These are phyloP conservation scores for Bettongia penicillata DNA, from an alignment of 2,113 vertebrate genomes.

Conservation along the genomic window DNA sequence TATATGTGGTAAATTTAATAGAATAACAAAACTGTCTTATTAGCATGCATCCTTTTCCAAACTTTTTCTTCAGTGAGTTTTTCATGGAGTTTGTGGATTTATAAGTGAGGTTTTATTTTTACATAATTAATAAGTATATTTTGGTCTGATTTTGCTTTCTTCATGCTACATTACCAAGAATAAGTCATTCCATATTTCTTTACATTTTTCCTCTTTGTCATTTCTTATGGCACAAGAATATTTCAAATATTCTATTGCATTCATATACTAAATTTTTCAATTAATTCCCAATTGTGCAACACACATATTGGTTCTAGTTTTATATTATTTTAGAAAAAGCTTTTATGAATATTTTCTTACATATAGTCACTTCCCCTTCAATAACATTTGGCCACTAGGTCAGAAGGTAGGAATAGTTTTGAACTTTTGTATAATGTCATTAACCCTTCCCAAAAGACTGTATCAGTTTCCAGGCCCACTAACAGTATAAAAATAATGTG, in stretches of 20 bases:
- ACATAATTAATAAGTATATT: background rate
- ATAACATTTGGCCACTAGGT: background rate
- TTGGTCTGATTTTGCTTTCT: background rate
- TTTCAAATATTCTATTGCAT: background rate
- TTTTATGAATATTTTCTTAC: background rate
- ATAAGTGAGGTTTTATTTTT: background rate
- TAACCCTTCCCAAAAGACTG: background rate
- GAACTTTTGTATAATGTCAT: background rate
- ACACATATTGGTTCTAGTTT: background rate
- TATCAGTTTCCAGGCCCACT: too few relatives aligned
- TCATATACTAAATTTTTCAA: background rate
- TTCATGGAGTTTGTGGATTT: background rate
- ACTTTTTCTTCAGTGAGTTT: background rate
- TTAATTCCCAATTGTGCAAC: background rate
- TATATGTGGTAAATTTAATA: background rate
- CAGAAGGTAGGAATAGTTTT: background rate
- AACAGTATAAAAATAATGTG: too few relatives aligned
- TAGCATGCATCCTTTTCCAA: background rate
- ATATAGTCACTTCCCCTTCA: background rate
- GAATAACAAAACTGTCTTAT: background rate
- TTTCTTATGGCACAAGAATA: background rate
- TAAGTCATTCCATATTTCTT: background rate
- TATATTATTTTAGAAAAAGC: background rate
- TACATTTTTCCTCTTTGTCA: background rate
- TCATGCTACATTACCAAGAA: background rate